Base-by-base conservation (phyloP, 2,113 vertebrate genomes). In the Glaucidium brasilianum region DNA sequence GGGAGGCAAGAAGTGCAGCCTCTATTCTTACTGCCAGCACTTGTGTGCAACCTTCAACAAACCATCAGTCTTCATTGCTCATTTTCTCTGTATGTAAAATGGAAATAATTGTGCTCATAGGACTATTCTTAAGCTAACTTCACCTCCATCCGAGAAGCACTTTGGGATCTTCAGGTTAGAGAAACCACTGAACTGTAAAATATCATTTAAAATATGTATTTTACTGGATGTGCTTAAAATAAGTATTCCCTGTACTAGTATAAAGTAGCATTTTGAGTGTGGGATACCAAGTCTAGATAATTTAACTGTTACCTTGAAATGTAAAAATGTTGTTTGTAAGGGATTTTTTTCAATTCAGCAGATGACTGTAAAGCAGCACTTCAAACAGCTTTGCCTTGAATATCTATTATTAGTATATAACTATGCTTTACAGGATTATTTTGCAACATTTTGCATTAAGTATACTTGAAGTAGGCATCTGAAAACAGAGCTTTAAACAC, bases 181-280 rank as follows among this genome's bases (percentile, higher is more conserved):
- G 52, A 94, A 96, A 91, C 47, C 88, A 92, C 47, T 95, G 88
- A 96, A 94, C 94, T 92, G 92, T 91, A 76, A 97, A 96, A 93
- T 95, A 95, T 89, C 4, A 94, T 96, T 96, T 96, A 93, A 95
- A 96, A 85, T 88, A 94, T 45, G 72, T 89, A 91, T 90, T 96
- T 94, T 94, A 92, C 84, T 69, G 72, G 75, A 81, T 95, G 88
- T 43, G 53, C 85, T 90, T 86, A 94, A 96, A 96, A 88, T 88
- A 94, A 82, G 66, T 88, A 96, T 94, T 96, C 95, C 88, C 88
- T 67, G 39, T 78, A 39, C 60, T 39, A 53, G 39, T 21, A 25
- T 71, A 75, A 85, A 87, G 62, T 22, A 81, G 86, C 91, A 75
- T 68, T 92, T 30, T 71, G 69, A 91, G 62, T 49, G 53, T 75